Base-by-base conservation (phyloP, 2,888 invertebrate genomes). In the Synergus japonicus region DNA sequence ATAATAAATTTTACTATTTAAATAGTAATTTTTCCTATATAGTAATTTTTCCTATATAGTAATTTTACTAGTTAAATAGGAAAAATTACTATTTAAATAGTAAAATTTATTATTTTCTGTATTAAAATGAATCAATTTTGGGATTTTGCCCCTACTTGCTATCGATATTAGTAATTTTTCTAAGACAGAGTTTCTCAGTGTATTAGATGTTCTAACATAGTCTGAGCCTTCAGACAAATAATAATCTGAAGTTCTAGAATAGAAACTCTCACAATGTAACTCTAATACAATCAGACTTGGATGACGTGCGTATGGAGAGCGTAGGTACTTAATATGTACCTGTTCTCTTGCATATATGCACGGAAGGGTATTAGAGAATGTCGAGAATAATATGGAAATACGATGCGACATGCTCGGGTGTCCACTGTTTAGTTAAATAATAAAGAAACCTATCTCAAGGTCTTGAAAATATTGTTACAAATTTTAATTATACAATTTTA, bases 291-390 rank as follows among this genome's bases (percentile, higher is more conserved):
- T 67, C 67, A 46, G 67, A 67, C 67, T 67, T 67, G 22, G 22
- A 46, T 67, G 46, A 46, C 69, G 69, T 69, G 69, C 69, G 49
- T 69, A 67, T 67, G 29, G 13, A 69, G 69, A 22, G 49, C 22
- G 22, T 7, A 22, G 10, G 46, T 46, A 44, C 67, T 44, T 46
- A 18, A 44, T 18, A 44, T 46, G 67, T 67, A 67, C n/a, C 18
- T 46, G 22, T 46, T 67, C 44, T 29, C 49, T 46, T 69, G 22
- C 69, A 46, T 29, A 22, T 29, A 41, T 41, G 13, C 69, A 69
- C 69, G 69, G 44, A 69, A 46, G 46, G 22, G 18, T 2, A 69
- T 8, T 49, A 12, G 13, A 22, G 10, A 44, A 69, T 69, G 22
- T 49, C 69, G 22, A 29, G 44, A 15, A 22, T 29, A 22, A 18